phyloP scores from a whole-genome alignment of 2,888 invertebrate genomes.

The Capitulum mitella region DNA sequence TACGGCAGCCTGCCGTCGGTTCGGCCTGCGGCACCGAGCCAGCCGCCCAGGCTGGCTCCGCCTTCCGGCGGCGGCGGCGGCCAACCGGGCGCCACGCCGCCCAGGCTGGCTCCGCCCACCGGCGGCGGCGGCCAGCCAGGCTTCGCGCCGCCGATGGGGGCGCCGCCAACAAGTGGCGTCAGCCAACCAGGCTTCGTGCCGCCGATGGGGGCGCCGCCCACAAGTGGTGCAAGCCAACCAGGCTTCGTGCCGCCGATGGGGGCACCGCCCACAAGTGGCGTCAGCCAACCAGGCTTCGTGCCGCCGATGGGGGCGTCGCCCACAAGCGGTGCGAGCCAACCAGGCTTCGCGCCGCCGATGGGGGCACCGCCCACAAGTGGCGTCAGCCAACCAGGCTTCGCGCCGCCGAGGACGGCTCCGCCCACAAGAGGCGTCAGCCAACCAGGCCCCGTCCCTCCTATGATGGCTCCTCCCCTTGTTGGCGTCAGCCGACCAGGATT shows the following conservation, averaged over 20 bases:
- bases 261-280: neutral
- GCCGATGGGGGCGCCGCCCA: too few relatives aligned
- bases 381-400: neutral
- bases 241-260: too few relatives aligned
- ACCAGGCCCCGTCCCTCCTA: neutral
- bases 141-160: too few relatives aligned
- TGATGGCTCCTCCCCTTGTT: neutral
- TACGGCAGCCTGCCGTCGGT: neutral
- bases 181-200: too few relatives aligned
- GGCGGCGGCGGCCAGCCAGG: too few relatives aligned
- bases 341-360: neutral
- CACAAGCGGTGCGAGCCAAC: neutral
- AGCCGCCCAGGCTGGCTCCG: neutral
- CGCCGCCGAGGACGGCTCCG: neutral
- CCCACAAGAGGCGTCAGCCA: neutral
- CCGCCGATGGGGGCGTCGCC: neutral
- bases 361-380: neutral
- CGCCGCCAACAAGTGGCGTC: too few relatives aligned
- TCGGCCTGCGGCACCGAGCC: neutral
- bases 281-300: neutral
- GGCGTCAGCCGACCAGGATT: neutral
- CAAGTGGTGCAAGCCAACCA: too few relatives aligned
- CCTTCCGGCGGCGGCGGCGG: too few relatives aligned
- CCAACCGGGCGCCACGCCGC: too few relatives aligned
- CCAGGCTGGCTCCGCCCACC: too few relatives aligned